These are phyloP conservation scores for Melinopterus prodromus DNA, from an alignment of 2,888 invertebrate genomes.

Conservation along the genomic window DNA sequence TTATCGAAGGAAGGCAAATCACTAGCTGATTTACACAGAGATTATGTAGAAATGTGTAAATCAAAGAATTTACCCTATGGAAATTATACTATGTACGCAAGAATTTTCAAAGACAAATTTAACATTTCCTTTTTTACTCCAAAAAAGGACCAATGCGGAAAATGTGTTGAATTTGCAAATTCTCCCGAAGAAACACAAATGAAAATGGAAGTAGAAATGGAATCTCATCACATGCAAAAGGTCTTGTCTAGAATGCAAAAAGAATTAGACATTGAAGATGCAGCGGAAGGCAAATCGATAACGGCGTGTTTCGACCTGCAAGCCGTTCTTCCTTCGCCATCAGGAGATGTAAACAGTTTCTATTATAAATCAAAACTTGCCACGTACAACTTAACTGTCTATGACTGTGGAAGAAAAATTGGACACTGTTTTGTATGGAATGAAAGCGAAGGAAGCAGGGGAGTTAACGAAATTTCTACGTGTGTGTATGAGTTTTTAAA, in stretches of 20 bases:
- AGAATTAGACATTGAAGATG: constrained; percentile 37
- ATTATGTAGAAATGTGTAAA: constrained; percentile 14
- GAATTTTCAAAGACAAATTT: constrained; percentile 19
- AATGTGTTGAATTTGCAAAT: constrained; percentile 46
- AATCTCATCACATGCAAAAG: too few relatives aligned
- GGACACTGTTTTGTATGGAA: constrained; percentile 47
- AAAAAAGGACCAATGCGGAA: constrained; percentile 45
- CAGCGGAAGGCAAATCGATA: too few relatives aligned
- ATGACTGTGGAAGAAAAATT: constrained; percentile 7
- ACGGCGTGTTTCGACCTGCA: too few relatives aligned
- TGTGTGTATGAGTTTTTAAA: too few relatives aligned
- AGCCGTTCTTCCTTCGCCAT: too few relatives aligned
- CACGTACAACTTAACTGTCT: constrained; percentile 36
- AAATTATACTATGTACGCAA: constrained; percentile 15
- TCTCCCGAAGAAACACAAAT: constrained; percentile 31
- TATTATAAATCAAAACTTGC: constrained; percentile 34
- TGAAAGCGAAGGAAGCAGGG: constrained; percentile 46
- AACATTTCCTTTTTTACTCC: constrained; percentile 22
- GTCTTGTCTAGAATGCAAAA: too few relatives aligned
- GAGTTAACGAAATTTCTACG: too few relatives aligned
- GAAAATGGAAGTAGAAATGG: too few relatives aligned
- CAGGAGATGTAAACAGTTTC: constrained; percentile 36
- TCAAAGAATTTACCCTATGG: background rate
- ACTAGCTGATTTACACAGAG: constrained; percentile 38
- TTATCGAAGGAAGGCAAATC: constrained; percentile 48